Evolutionary conservation across 2,113 vertebrate genomes (phyloP), one percentile per base, ranked within the genome.

Genomic region (Oreotrochilus melanogaster): DNA sequence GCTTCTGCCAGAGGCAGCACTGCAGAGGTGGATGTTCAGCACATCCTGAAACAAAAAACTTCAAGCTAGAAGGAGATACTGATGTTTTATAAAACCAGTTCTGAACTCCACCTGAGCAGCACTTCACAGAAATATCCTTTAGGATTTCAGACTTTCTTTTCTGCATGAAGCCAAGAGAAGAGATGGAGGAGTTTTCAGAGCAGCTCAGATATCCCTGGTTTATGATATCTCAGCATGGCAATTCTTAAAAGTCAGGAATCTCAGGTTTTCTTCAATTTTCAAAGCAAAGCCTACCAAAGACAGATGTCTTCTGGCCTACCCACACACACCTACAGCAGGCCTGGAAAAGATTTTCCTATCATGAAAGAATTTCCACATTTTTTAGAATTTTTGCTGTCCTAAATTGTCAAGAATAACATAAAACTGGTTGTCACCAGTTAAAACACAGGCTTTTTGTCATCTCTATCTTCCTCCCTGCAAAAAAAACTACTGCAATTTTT

Each of bases 231-330:
- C 35, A 64, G 60, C 0, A 6, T 92, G 76, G 86, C 86, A 86
- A 89, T 72, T 78, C 72, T 92, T 84, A 86, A 78, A 80, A 95
- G 86, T 60, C 88, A 67, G 10, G 14, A 45, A 83, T 95, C 45
- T 86, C 71, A 33, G 25, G 7, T 80, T 92, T 95, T 75, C 62
- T 92, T 82, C 66, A n/a, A 28, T 90, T 93, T 80, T 88, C 80
- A 84, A 84, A 51, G 92, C 57, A 73, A 89, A 96, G 64, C 30
- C 69, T 60, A 71, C 54, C 47, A 69, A 57, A 86, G 72, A 78
- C 0, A 0, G 35, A 69, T 64, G 57, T 89, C 92, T 91, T 72
- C 88, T 30, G 72, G 85, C 61, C 81, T 61, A 78, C 91, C 64
- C 81, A 28, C 89, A 72, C 71, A 76, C 75, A 76, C 67, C 62